Evolutionary conservation across 2,888 invertebrate genomes (phyloP).

Genomic region (Agriopis aurantiaria): DNA sequence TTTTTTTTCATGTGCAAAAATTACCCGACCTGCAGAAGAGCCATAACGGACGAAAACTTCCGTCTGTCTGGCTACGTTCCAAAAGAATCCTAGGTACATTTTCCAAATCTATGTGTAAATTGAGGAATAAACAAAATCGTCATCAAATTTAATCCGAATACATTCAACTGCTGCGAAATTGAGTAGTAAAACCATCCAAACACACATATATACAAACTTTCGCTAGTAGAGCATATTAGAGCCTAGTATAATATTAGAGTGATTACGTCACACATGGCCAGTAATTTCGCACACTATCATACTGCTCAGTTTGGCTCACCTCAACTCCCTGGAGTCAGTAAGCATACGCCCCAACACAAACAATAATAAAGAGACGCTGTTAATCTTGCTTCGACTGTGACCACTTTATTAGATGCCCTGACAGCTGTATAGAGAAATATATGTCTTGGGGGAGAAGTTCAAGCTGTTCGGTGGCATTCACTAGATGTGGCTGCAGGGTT

Average conservation of each 20-base stretch:
- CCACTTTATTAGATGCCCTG: conserved; percentile 83
- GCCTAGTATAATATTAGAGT: neutral
- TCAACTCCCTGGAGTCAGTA: conserved; percentile 44
- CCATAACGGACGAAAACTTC: no score
- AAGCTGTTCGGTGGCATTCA: conserved; percentile 32
- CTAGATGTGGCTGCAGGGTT: conserved; percentile 52
- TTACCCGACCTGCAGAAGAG: no score
- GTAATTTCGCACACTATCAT: neutral
- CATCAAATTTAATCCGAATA: no score
- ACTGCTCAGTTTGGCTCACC: neutral
- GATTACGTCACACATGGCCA: neutral
- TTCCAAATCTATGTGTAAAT: no score
- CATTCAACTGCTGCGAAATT: no score
- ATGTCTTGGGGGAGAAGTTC: conserved; percentile 78
- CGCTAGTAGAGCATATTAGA: neutral
- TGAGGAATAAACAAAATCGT: no score
- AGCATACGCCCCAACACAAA: conserved; percentile 65
- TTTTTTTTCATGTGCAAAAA: no score
- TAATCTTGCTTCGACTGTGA: conserved; percentile 85
- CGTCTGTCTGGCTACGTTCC: no score
- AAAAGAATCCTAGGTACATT: no score
- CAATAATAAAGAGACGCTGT: conserved; percentile 80
- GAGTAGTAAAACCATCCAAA: no score
- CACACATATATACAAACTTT: no score
- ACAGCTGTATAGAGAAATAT: conserved; percentile 82